Conservation (phyloP, 2,888 invertebrate species). For the Epinotia ramella region DNA sequence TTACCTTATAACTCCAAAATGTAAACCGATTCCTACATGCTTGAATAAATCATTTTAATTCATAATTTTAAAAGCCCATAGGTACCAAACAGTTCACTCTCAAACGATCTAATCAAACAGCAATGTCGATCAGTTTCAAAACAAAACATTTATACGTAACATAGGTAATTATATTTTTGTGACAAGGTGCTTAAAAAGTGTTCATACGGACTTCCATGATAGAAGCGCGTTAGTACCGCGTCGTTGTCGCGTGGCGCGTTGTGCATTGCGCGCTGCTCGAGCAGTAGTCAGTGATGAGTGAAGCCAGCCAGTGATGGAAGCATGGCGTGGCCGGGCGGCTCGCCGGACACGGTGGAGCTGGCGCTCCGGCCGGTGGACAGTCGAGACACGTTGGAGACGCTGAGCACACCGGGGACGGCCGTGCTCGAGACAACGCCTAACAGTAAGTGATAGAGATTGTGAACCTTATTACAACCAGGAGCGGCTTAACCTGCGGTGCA, state of each 20-base stretch:
- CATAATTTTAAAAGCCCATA: no score
- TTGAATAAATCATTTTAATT: no score
- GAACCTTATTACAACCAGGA: no score
- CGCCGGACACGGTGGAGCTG: conserved; percentile 72
- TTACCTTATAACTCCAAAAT: no score
- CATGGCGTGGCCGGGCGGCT: conserved; percentile 81
- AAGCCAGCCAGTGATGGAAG: conserved; percentile 37
- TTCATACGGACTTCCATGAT: conserved; percentile 16
- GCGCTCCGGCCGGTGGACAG: conserved; percentile 61
- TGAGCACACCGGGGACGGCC: conserved; percentile 34
- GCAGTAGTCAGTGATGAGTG: conserved; percentile 55
- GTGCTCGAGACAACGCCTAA: conserved; percentile 8
- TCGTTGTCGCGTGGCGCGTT: conserved; percentile 10
- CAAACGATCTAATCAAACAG: conserved; percentile 7
- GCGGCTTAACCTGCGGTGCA: no score
- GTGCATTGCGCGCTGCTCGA: conserved; percentile 46
- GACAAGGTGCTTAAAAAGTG: conserved; percentile 31
- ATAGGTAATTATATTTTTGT: conserved; percentile 7
- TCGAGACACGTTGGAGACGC: conserved; percentile 53
- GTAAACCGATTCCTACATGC: no score
- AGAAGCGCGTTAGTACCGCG: not conserved
- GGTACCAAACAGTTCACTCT: not conserved
- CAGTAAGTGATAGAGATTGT: conserved; percentile 15
- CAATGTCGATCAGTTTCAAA: conserved; percentile 14
- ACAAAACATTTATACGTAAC: not conserved